Conservation (phyloP, 2,888 invertebrate genomes). For the Eristalinus sepulchralis region DNA sequence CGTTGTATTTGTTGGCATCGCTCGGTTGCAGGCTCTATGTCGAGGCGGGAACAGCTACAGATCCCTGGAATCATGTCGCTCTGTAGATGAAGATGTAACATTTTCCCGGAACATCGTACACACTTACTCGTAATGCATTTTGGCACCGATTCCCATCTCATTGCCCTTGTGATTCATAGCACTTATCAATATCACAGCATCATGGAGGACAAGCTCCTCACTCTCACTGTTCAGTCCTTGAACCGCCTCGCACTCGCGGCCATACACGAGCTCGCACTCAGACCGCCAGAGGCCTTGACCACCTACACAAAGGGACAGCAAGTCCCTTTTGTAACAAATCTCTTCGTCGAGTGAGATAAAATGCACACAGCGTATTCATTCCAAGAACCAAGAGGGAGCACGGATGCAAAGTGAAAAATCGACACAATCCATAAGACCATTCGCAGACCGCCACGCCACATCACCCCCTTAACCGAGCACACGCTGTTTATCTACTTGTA, state of each 20-base stretch:
- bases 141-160: neutral
- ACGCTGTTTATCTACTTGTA: conserved; percentile 61
- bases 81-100: neutral
- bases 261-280: neutral
- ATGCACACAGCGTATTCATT: conserved; percentile 2
- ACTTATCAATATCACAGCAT: neutral
- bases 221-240: neutral
- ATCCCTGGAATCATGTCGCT: neutral
- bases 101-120: neutral
- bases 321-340: conserved; percentile 48
- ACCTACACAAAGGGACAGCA: conserved; percentile 44
- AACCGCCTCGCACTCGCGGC: neutral
- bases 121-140: neutral
- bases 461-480: neutral
- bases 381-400: neutral
- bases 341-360: conserved; percentile 34
- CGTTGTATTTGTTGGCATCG: too few species aligned
- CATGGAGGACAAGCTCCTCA: neutral
- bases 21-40: too few species aligned
- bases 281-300: conserved; percentile 37
- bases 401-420: conserved; percentile 67
- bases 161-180: neutral
- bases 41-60: too few species aligned
- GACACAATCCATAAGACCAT: conserved; percentile 67
- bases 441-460: conserved; percentile 28